Conservation (phyloP, 2,797 vertebrate species). For the Liparis tanakae region DNA sequence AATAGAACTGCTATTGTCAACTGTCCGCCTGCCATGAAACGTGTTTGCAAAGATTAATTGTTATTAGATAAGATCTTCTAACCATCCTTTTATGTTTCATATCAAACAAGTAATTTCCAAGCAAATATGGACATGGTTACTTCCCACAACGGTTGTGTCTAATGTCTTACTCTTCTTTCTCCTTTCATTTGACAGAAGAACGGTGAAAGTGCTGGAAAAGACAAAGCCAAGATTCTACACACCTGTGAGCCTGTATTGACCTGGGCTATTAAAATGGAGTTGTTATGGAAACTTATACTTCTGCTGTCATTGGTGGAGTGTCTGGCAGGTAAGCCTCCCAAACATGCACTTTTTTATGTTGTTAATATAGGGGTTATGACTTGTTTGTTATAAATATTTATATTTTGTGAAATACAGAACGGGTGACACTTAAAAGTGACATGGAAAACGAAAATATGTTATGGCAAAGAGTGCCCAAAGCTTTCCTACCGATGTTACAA, state of each 20-base stretch:
- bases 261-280: slow-evolving; percentile 92
- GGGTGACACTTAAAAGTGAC: slow-evolving; percentile 35
- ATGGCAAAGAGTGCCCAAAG: slow-evolving; percentile 9
- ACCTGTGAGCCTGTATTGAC: slow-evolving; percentile 79
- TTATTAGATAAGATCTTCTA: slow-evolving; percentile 9
- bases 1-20: slow-evolving; percentile 3
- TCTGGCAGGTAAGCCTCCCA: slow-evolving; percentile 89
- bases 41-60: slow-evolving; percentile 24
- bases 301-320: slow-evolving; percentile 88
- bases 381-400: slow-evolving; percentile 37
- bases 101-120: slow-evolving; percentile 30
- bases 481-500: slow-evolving; percentile 35
- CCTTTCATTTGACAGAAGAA: slow-evolving; percentile 81
- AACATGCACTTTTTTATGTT: slow-evolving; percentile 56
- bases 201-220: slow-evolving; percentile 76
- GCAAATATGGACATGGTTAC: slow-evolving; percentile 21
- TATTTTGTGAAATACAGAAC: slow-evolving; percentile 11
- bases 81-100: slow-evolving; percentile 4
- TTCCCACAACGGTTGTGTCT: slow-evolving; percentile 25
- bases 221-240: slow-evolving; percentile 74
- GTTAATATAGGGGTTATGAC: slow-evolving; percentile 24
- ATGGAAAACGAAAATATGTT: slow-evolving; percentile 24
- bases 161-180: slow-evolving; percentile 46
- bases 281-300: slow-evolving; percentile 94
- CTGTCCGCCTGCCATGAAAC: background rate